Evolutionary conservation across 2,888 invertebrate species (phyloP).

Genomic region (Ditula angustiorana): DNA sequence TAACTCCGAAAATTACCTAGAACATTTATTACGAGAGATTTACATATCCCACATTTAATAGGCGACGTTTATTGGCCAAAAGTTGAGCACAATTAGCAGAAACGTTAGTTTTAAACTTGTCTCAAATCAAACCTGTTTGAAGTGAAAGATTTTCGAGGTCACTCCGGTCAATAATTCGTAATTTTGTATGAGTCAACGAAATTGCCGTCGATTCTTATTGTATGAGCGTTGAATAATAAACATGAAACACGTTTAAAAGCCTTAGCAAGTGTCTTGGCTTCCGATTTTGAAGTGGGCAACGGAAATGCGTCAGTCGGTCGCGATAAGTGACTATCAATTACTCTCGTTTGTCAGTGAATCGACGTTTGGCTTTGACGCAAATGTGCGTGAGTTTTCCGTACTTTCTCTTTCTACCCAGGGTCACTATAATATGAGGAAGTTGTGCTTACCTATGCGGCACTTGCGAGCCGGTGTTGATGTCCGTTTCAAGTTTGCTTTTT

Average conservation of each 20-base stretch:
- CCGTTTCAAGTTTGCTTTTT: too few species aligned
- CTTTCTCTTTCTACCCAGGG: too few species aligned
- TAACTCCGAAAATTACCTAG: conserved; percentile 1
- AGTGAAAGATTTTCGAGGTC: conserved; percentile 28
- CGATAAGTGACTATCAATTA: background rate
- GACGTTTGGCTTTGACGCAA: too few species aligned
- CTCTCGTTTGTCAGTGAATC: too few species aligned
- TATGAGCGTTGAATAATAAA: conserved; percentile 28
- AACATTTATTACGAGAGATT: conserved; percentile 22
- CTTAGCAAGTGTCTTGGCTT: background rate
- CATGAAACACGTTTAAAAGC: conserved; percentile 9
- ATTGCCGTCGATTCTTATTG: conserved; percentile 7
- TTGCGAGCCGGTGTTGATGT: too few species aligned
- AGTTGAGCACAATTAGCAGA: conserved; percentile 5
- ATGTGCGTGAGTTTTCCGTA: too few species aligned
- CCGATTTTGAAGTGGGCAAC: conserved; percentile 10
- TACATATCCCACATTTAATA: conserved; percentile 9
- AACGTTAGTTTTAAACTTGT: conserved; percentile 3
- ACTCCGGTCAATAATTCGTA: conserved; percentile 7
- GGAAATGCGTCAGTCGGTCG: background rate
- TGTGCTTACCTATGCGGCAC: too few species aligned
- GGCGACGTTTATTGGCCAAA: conserved; percentile 17
- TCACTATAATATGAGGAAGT: too few species aligned
- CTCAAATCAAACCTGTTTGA: conserved; percentile 18
- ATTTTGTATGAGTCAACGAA: conserved; percentile 10